Conservation (phyloP, 2,113 vertebrate genomes). For the Saccopteryx bilineata region DNA sequence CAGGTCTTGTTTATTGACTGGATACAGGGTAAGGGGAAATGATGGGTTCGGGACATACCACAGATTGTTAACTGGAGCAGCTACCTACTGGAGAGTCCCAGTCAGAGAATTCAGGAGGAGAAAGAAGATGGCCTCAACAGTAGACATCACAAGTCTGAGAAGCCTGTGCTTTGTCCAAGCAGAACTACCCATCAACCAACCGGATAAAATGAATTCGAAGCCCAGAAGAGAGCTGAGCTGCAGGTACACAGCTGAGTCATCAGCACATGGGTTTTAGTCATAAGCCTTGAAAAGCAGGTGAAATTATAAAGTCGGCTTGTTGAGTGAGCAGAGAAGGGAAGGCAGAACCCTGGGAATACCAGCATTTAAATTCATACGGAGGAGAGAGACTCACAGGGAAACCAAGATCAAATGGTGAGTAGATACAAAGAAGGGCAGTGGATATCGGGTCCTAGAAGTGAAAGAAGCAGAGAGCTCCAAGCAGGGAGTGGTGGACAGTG, state of each 20-base stretch:
- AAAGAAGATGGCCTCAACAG: neutral
- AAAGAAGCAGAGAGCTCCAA: neutral
- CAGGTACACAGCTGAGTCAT: fast-evolving
- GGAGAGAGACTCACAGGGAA: neutral
- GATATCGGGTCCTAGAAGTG: fast-evolving
- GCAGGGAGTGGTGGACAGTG: neutral
- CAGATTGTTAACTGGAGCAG: fast-evolving
- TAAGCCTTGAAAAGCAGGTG: neutral
- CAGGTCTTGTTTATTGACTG: fast-evolving
- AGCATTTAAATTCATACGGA: neutral
- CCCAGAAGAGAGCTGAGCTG: neutral
- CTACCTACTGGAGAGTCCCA: fast-evolving
- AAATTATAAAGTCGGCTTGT: neutral
- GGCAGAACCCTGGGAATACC: neutral
- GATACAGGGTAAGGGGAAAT: neutral
- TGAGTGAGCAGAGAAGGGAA: neutral
- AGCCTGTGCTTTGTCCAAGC: neutral
- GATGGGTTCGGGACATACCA: fast-evolving
- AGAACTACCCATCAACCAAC: fast-evolving
- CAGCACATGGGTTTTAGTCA: no score
- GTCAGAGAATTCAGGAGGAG: neutral
- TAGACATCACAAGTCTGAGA: neutral
- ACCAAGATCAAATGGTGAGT: fast-evolving
- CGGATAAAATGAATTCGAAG: neutral
- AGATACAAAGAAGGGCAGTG: no score